Conservation (phyloP, 2,888 invertebrate species). For the Plagodis dolabraria region DNA sequence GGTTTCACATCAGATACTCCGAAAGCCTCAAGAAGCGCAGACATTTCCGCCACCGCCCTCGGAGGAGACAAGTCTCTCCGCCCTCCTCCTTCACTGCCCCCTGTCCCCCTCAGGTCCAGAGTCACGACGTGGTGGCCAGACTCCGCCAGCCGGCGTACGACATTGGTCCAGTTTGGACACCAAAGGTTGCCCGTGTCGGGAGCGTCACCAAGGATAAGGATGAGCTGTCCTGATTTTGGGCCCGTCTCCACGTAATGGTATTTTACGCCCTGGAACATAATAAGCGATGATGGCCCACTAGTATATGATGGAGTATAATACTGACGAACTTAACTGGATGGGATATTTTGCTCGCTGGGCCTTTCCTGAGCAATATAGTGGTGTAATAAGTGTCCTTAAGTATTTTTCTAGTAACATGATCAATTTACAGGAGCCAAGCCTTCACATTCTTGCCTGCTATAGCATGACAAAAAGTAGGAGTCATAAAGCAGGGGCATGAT, state of each 20-base stretch:
- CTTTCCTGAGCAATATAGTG: too few relatives aligned
- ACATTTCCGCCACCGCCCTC: conserved; percentile 66
- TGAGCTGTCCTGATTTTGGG: conserved; percentile 61
- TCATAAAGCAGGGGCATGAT: too few relatives aligned
- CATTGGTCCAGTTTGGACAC: conserved; percentile 66
- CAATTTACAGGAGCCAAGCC: too few relatives aligned
- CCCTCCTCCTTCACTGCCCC: conserved; percentile 71
- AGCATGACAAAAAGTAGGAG: too few relatives aligned
- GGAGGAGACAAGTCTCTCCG: conserved; percentile 69
- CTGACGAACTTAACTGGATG: background rate
- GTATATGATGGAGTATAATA: background rate
- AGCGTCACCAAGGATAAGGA: conserved; percentile 73
- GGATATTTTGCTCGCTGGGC: too few relatives aligned
- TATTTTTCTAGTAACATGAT: too few relatives aligned
- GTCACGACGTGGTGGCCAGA: conserved; percentile 68
- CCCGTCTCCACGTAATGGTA: conserved; percentile 80
- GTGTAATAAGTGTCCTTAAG: too few relatives aligned
- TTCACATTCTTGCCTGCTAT: too few relatives aligned
- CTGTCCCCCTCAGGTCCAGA: conserved; percentile 73
- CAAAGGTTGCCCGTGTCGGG: conserved; percentile 68
- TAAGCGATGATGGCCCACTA: background rate
- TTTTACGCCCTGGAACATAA: conserved; percentile 69
- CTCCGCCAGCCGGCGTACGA: conserved; percentile 62
- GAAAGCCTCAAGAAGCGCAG: conserved; percentile 62
- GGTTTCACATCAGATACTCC: conserved; percentile 65